These are phyloP conservation scores for Dissostichus mawsoni DNA, from an alignment of 2,113 vertebrate species.

Conservation along the genomic window DNA sequence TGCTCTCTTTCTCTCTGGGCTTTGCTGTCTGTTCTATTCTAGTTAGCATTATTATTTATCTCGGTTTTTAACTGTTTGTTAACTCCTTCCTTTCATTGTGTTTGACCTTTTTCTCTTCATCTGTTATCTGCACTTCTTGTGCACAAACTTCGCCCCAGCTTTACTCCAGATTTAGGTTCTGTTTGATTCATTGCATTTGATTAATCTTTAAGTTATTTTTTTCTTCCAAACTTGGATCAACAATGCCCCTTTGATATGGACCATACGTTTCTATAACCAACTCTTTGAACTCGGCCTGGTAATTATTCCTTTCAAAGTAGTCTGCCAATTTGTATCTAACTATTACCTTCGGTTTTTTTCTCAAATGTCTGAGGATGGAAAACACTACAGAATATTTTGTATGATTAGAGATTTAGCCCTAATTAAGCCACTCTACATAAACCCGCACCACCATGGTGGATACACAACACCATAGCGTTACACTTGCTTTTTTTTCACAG, in stretches of 20 bases:
- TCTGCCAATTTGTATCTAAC: conserved; percentile 59
- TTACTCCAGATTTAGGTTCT: conserved; percentile 7
- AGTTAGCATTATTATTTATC: conserved; percentile 49
- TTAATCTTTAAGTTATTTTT: background rate
- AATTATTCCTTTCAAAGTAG: conserved; percentile 60
- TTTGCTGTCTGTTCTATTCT: conserved; percentile 24
- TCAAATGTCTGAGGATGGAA: conserved; percentile 51
- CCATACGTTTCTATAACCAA: conserved; percentile 61
- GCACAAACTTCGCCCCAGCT: conserved; percentile 2
- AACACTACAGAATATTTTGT: conserved; percentile 17
- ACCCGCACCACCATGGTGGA: conserved; percentile 33
- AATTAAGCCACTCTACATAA: conserved; percentile 59
- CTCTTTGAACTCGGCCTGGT: conserved; percentile 46
- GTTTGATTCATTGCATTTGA: conserved; percentile 33
- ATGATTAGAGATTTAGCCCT: conserved; percentile 57
- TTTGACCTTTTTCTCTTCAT: conserved; percentile 9
- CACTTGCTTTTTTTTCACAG: conserved; percentile 31
- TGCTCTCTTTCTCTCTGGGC: conserved; percentile 23
- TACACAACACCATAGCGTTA: conserved; percentile 29
- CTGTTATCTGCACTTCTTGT: background rate
- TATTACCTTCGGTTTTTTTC: conserved; percentile 74
- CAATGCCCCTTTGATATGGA: conserved; percentile 51
- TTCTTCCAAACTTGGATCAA: conserved; percentile 23
- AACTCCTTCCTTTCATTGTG: conserved; percentile 4
- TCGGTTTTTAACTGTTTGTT: conserved; percentile 43